Evolutionary conservation across 2,113 vertebrate species (phyloP).

Genomic region (Probosciger aterrimus): DNA sequence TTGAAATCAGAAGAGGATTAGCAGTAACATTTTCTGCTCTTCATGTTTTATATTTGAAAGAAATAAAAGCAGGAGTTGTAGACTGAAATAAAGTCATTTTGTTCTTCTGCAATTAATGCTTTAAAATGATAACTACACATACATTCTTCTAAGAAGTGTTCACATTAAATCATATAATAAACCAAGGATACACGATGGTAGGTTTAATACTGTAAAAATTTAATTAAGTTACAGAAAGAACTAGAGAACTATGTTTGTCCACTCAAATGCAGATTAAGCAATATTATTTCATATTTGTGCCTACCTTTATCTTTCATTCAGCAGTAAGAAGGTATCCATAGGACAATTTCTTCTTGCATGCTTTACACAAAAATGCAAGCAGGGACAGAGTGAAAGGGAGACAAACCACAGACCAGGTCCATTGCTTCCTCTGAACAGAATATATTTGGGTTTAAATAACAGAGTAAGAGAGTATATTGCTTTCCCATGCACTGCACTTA

Average conservation of each 20-base stretch:
- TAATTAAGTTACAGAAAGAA: neutral
- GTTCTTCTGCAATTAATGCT: neutral
- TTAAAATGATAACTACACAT: neutral
- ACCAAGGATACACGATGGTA: neutral
- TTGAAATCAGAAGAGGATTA: constrained; percentile 6
- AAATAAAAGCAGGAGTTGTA: neutral
- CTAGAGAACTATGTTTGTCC: neutral
- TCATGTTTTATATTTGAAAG: neutral
- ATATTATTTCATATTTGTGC: neutral
- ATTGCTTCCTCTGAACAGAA: neutral
- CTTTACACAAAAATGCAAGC: neutral
- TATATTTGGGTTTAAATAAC: neutral
- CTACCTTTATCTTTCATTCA: neutral
- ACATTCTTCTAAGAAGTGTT: neutral
- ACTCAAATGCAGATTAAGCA: neutral
- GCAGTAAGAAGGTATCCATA: neutral
- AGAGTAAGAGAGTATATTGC: neutral
- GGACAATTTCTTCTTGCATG: neutral
- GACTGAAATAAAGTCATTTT: neutral
- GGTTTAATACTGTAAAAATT: neutral
- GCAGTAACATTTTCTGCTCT: neutral
- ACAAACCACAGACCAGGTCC: neutral
- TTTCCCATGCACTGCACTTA: neutral
- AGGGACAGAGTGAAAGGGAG: neutral
- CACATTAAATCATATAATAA: neutral